Evolutionary conservation across 2,113 vertebrate genomes (phyloP).

Genomic region (Urocitellus parryii): DNA sequence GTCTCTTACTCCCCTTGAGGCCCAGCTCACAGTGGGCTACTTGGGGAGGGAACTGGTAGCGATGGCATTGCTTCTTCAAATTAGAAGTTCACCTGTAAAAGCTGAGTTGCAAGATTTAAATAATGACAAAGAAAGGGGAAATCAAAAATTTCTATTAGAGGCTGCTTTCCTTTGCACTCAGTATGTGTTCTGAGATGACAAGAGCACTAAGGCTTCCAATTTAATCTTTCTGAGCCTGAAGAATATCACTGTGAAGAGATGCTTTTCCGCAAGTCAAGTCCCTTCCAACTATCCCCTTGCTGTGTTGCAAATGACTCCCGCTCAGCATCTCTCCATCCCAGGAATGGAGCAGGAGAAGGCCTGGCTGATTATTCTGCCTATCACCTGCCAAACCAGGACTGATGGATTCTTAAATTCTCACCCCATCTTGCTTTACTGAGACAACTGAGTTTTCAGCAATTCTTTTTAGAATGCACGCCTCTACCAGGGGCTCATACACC

Average conservation of each 20-base stretch:
- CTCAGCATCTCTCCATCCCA: neutral
- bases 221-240: conserved; percentile 32
- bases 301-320: neutral
- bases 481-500: neutral
- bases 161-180: neutral
- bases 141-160: neutral
- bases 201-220: neutral
- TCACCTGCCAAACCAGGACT: neutral
- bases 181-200: neutral
- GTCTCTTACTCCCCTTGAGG: neutral
- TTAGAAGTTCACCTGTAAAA: neutral
- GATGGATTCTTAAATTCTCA: conserved; percentile 44
- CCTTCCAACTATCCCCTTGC: neutral
- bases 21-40: neutral
- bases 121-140: neutral
- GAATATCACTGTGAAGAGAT: neutral
- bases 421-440: conserved; percentile 66
- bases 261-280: neutral
- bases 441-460: conserved; percentile 76
- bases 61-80: neutral
- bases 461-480: neutral
- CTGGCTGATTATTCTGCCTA: neutral
- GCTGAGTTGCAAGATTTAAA: neutral
- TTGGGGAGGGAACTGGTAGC: too few species aligned
- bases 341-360: neutral